Evolutionary conservation across 2,888 invertebrate species (phyloP), one percentile per base, ranked within the genome.

Genomic region (Linnaemya tessellans): DNA sequence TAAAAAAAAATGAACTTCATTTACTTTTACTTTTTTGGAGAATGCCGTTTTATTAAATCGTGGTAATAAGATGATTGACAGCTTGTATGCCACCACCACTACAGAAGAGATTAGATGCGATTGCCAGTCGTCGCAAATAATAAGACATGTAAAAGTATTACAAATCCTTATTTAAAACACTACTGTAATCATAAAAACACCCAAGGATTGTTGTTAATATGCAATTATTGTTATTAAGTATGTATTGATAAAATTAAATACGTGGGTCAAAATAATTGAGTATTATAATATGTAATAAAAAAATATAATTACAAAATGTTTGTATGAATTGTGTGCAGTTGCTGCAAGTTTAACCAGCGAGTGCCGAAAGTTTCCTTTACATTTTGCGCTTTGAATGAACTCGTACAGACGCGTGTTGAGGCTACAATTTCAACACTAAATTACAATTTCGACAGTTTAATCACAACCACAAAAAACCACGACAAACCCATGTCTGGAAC

Each of bases 381-480:
- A 38, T 51, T 67, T 11, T 38, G 11, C 1, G 15, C 9, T 20
- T 4, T 64, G 22, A 51, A 38, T 30, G 13, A 18, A 56, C 35
- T 51, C 77, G 38, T 51, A 49, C 30, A 30, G 73, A 73, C 88
- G 87, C 87, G 88, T 88, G 88, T 80, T 85, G 65, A 51, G 73
- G 80, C 84, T 86, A 77, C 68, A 81, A 75, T 87, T 87, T 86
- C 84, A 82, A 75, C 71, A 80, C 77, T 77, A 84, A 65, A 81
- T 83, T 67, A 84, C 89, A 90, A 90, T 90, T 90, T 90, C 89
- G 89, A 88, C 89, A 88, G 89, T 88, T 90, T 90, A 91, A 80
- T 91, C 90, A 88, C 83, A 87, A 88, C 89, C 89, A 87, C 90
- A 58, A 89, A 88, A 86, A 70, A 62, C 58, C 77, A 65, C 20